Evolutionary conservation across 2,888 invertebrate genomes (phyloP), one percentile per base, ranked within the genome.

Genomic region (Morpho deidamia): DNA sequence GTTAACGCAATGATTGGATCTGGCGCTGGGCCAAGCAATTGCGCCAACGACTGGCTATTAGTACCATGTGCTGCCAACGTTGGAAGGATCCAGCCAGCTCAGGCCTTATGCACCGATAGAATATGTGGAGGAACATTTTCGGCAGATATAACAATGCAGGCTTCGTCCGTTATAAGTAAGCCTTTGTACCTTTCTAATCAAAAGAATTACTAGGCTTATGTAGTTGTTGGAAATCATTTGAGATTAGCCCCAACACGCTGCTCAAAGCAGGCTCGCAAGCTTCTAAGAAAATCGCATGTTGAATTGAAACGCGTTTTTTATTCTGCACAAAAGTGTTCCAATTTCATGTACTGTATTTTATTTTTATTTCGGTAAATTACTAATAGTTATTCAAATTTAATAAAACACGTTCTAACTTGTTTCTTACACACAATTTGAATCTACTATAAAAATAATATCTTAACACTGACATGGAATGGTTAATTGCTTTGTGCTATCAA

Each of bases 81-180:
- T 12, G 94, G 94, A 2, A 81, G 93, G 53, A 70, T 83, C 33
- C 90, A 91, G 37, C 91, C 92, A 0, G 90, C 91, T 44, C 91
- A 92, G 39, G 90, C 88, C 5, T 65, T 92, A 0, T 96, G 94
- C 67, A 94, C 95, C 2, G 96, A 96, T 78, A 91, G 96, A 51
- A 92, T 96, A 38, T 96, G 96, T 67, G 96, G 96, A 0, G 96
- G 96, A 3, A 93, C 94, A 0, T 93, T 96, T 65, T 94, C 93
- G 51, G 88, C 88, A 0, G 96, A 96, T 71, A 90, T 94, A 2
- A 93, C 93, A 1, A 91, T 93, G 69, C 90, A 91, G 55, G 89
- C 93, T 9, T 91, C 94, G 3, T 91, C 94, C 0, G 93, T 96
- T 12, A 90, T 93, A 71, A 95, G 96, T 96, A 80, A 41, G 39